These are phyloP conservation scores for Harpalus rubripes DNA, from an alignment of 2,888 invertebrate genomes.

Conservation along the genomic window DNA sequence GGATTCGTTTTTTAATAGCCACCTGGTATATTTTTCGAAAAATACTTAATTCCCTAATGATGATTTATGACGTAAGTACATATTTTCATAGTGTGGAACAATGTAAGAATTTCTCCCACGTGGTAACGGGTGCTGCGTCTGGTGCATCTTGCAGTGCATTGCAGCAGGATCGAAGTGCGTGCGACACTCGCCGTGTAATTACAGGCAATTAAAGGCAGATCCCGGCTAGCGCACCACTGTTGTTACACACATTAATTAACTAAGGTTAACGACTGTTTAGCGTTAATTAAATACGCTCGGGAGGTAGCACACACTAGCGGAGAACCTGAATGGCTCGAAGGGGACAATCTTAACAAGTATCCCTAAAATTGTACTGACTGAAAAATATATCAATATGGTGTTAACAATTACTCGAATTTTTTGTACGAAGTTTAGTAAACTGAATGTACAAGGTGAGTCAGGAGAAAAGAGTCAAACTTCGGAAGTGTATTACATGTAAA, in stretches of 20 bases:
- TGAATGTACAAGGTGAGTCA: too few species aligned
- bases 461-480: too few species aligned
- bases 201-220: conserved; percentile 59
- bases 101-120: background rate
- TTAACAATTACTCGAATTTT: too few species aligned
- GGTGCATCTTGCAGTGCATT: conserved; percentile 14
- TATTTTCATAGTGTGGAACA: background rate
- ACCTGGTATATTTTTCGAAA: background rate
- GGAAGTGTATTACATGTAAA: too few species aligned
- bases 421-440: too few species aligned
- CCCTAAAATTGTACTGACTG: background rate
- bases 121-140: conserved; percentile 21
- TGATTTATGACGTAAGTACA: too few species aligned
- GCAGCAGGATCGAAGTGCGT: conserved; percentile 57
- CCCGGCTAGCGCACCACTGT: conserved; percentile 63
- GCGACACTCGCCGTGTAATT: conserved; percentile 62
- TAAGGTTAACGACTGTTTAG: conserved; percentile 66
- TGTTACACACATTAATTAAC: conserved; percentile 65
- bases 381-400: too few species aligned
- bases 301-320: conserved; percentile 18
- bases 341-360: background rate
- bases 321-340: background rate
- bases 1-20: too few species aligned
- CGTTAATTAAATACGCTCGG: conserved; percentile 63
- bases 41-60: too few species aligned